phyloP scores from a whole-genome alignment of 2,113 vertebrate species.

The Saiga tatarica region DNA sequence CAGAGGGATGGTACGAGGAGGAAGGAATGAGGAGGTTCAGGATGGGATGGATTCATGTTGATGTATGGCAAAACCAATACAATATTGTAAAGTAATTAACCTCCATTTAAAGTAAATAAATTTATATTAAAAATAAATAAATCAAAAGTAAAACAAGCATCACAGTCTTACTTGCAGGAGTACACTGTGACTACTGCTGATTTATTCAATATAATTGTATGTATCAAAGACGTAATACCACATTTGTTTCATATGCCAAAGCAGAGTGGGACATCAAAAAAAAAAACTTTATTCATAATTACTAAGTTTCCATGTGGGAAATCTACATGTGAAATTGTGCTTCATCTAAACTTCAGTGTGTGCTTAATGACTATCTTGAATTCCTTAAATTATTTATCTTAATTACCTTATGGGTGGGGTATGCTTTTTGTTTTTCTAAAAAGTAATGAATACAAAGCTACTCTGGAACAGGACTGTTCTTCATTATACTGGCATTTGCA shows the following conservation, averaged over 20 bases:
- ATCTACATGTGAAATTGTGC: constrained; percentile 24
- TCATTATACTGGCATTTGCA: constrained; percentile 43
- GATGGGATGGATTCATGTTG: no score
- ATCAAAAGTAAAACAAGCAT: not conserved
- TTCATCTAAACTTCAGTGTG: not conserved
- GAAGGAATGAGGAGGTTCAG: no score
- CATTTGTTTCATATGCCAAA: not conserved
- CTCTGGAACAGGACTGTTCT: constrained; percentile 14
- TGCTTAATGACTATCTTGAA: constrained; percentile 21
- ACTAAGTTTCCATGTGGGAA: constrained; percentile 42
- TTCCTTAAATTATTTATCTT: constrained; percentile 59
- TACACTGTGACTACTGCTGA: not conserved
- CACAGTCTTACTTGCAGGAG: not conserved
- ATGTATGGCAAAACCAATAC: no score
- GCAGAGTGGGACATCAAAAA: not conserved
- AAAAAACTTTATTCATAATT: constrained; percentile 38
- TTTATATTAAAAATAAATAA: no score
- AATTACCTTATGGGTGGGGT: constrained; percentile 4
- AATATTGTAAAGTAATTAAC: no score
- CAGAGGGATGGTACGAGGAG: no score
- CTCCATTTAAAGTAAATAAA: no score
- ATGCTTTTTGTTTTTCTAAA: constrained; percentile 42
- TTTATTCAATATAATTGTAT: not conserved
- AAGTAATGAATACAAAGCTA: constrained; percentile 33
- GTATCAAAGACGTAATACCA: not conserved